These are phyloP conservation scores for Lissonota sp. DNA, from an alignment of 2,888 invertebrate genomes.

Conservation along the genomic window DNA sequence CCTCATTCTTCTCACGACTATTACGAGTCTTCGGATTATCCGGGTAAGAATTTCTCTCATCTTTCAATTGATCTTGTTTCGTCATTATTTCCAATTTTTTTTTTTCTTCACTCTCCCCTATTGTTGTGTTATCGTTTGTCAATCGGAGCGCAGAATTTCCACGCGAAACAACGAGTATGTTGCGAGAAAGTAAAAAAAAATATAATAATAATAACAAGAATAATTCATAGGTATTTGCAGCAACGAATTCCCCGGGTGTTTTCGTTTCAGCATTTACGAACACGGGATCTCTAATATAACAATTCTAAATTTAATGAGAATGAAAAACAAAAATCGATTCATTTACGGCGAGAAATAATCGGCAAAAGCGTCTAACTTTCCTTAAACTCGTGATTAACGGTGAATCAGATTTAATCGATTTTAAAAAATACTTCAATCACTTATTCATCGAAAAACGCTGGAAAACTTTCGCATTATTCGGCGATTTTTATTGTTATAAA, in stretches of 20 bases:
- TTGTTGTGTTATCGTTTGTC: slow-evolving; percentile 22
- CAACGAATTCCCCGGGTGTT: background rate
- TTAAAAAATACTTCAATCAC: slow-evolving; percentile 51
- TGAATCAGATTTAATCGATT: slow-evolving; percentile 49
- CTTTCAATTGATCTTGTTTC: background rate
- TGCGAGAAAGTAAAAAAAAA: slow-evolving; percentile 38
- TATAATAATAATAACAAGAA: background rate
- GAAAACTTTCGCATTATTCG: too few species aligned
- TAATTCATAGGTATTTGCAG: slow-evolving; percentile 33
- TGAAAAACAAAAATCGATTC: slow-evolving; percentile 42
- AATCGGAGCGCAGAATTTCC: slow-evolving; percentile 30
- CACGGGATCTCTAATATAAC: slow-evolving; percentile 45
- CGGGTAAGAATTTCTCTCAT: slow-evolving; percentile 78
- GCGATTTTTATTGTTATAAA: too few species aligned
- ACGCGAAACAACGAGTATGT: slow-evolving; percentile 47
- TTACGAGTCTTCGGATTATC: slow-evolving; percentile 84
- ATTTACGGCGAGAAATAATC: slow-evolving; percentile 51
- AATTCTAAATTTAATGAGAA: slow-evolving; percentile 60
- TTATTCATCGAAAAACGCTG: too few species aligned
- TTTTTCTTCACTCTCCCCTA: slow-evolving; percentile 3
- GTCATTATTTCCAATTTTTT: slow-evolving; percentile 3
- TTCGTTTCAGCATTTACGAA: slow-evolving; percentile 8
- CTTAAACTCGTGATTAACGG: slow-evolving; percentile 50
- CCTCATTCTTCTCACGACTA: slow-evolving; percentile 83
- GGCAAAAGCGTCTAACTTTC: slow-evolving; percentile 49